These are phyloP conservation scores for Zoanthus solanderi DNA, from an alignment of 92 coral and sea anemone species.

Conservation along the genomic window DNA sequence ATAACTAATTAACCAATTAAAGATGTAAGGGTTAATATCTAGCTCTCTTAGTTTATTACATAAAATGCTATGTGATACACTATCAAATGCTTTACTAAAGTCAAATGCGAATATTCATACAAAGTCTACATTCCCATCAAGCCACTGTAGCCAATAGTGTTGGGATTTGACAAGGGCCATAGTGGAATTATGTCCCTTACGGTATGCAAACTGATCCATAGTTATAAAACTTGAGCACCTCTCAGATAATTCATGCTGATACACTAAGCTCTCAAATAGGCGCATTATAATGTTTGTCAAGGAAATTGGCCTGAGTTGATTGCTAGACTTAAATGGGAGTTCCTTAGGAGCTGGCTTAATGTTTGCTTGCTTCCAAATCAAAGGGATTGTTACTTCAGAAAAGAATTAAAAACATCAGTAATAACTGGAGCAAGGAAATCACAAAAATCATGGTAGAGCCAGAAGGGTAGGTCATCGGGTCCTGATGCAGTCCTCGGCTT, in stretches of 20 bases:
- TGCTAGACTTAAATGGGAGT: conserved; percentile 37
- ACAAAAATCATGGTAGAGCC: conserved; percentile 34
- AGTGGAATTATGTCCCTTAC: no score
- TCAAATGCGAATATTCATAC: no score
- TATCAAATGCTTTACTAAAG: no score
- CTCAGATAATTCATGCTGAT: not conserved
- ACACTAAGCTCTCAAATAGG: conserved; percentile 26
- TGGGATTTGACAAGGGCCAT: no score
- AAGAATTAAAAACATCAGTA: conserved; percentile 59
- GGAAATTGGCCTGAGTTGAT: conserved; percentile 52
- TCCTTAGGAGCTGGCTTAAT: conserved; percentile 46
- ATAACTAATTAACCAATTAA: no score
- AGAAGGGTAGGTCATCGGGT: conserved; percentile 62
- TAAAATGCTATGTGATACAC: no score
- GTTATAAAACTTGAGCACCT: not conserved
- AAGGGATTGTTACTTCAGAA: conserved; percentile 40
- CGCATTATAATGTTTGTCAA: conserved; percentile 57
- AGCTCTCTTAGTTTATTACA: no score
- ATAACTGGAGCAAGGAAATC: conserved; percentile 61
- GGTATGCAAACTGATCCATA: no score
- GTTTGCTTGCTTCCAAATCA: conserved; percentile 50
- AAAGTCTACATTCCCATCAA: no score
- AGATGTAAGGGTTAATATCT: no score
- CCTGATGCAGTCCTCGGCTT: conserved; percentile 51
- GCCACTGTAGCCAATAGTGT: no score